Evolutionary conservation across 2,888 invertebrate species (phyloP), one percentile per base, ranked within the genome.

Genomic region (Euproctis similis): DNA sequence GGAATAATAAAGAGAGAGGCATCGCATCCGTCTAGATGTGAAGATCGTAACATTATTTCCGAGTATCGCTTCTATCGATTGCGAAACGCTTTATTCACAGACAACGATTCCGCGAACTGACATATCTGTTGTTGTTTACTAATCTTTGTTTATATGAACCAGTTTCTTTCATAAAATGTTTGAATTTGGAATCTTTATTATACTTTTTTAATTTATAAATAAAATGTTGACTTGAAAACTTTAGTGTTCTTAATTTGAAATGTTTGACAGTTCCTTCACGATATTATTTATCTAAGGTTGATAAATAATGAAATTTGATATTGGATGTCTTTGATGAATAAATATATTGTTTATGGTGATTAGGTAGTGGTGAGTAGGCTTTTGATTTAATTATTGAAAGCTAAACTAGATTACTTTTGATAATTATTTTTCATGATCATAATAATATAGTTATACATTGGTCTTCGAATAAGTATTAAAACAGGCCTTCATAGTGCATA

Each of bases 1-100:
- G 77, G 76, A 80, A 84, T 84, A 82, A 82, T 82, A 82, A 81
- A 82, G 80, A 74, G 69, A 59, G 64, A 64, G 69, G 61, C 61
- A 74, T 70, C 57, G 65, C 69, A 75, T 82, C 77, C 77, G 77
- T 74, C 69, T 66, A 64, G 59, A 59, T 56, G 57, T 52, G 53
- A 60, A n/a, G n/a, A n/a, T n/a, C n/a, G n/a, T n/a, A n/a, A n/a
- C 69, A 69, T 76, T 76, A 74, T 78, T 73, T 74, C 74, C 54
- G 53, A 42, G 54, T 80, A 78, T 78, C 60, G 48, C 70, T 50
- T 56, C 55, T 54, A 60, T 62, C 68, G 48, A 65, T 81, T 82
- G 80, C 81, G 67, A 81, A 81, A 81, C 59, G 67, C 77, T 78
- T 77, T 75, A 80, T 78, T 69, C 76, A 60, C 66, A 43, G n/a